Base-by-base conservation (phyloP, 2,113 vertebrate genomes). In the Scophthalmus maximus region DNA sequence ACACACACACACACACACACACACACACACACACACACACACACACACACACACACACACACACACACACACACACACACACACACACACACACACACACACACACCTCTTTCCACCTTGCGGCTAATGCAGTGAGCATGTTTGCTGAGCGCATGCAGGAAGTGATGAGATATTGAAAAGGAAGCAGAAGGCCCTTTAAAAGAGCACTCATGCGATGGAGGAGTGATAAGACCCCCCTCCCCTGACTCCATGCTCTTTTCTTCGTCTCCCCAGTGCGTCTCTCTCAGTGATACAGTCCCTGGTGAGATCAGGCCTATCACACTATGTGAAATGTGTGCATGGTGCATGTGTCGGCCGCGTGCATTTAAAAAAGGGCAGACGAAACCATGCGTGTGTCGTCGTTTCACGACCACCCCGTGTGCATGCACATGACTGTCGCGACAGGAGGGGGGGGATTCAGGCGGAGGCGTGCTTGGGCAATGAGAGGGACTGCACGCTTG, bases 111-210 rank as follows among this genome's bases (percentile, higher is more conserved):
- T 58, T 62, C 47, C 1, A 0, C 7, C 29, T 57, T 1, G 18
- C 63, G 62, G 53, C 71, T 85, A 85, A 88, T 83, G 84, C 68
- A 73, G 56, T n/a, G 74, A 78, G 65, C 58, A 53, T 80, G 78
- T 76, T 76, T 77, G 51, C 82, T 71, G 73, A 88, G 83, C 71
- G 76, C 73, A 78, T 10, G 5, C 76, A 75, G 79, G 74, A 88
- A 84, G 85, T 84, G 71, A 89, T 87, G 71, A 76, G 76, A 86
- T 82, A 89, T 91, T 89, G 85, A 87, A 86, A 80, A 88, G 73
- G 76, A 85, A 82, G 59, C 79, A 80, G 73, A 64, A 72, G 73
- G 84, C 52, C 75, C 46, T 69, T 4, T 76, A 82, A 86, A 61
- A 29, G 79, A 87, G 71, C 79, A 84, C 75, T 86, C 59, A 64